Evolutionary conservation across 53 echinoderm and acorn worm species (phyloP), one percentile per base, ranked within the genome.

Genomic region (Patiria pectinifera): DNA sequence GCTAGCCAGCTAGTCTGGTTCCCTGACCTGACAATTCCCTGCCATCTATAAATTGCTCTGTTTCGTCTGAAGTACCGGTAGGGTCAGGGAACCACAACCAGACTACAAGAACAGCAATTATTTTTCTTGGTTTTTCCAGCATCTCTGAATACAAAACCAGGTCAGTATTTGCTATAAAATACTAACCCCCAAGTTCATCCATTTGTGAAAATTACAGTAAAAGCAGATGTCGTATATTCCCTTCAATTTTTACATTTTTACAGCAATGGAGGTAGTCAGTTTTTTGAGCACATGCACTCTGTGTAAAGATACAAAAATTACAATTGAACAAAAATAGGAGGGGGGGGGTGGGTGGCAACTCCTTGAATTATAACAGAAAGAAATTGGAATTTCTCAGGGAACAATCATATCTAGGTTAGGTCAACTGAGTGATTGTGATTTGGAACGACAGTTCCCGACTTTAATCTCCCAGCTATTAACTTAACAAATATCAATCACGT

Each of bases 341-440:
- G 18, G 45, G 53, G 53, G 53, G 5, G 53, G 8, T 53, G 5
- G 53, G 53, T 53, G 53, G 53, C 53, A 82, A 35, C 26, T 48
- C 58, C 58, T 22, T 59, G 59, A 82, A 13, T 43, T 60, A 70
- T 45, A 69, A 69, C 45, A 47, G 15, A 66, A 25, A 74, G 21
- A 23, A 74, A 23, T 74, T 14, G 79, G 23, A 21, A 60, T 4
- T 35, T 87, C 13, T 9, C 15, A 24, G 18, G 77, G 46, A 78
- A 87, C 87, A 87, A 87, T 78, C 78, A 77, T 78, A 60, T 87
- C 87, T 87, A 72, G 87, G 87, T 59, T 87, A 87, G 87, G 87
- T 87, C 87, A 87, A 18, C 59, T 61, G 6, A 59, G 16, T 76
- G 77, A 87, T 21, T 14, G 8, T 77, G 77, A 87, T 78, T 61